Percentiles rank a stretch among this genome's conserved stretches.
phyloP scores from a whole-genome alignment of 1,140 invertebrate species.

The Heliconius hewitsoni region DNA sequence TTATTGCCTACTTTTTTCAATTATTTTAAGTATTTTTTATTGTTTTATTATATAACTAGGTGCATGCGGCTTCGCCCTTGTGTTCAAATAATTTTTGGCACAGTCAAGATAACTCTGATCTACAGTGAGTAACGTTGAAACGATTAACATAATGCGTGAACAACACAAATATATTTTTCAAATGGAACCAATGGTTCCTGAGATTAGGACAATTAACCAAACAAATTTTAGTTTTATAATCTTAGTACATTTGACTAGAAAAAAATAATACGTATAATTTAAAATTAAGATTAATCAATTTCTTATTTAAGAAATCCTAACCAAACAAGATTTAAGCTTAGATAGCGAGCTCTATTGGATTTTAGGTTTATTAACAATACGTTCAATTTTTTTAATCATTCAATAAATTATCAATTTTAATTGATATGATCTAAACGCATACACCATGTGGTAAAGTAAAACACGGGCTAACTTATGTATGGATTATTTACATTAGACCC shows the following conservation, averaged over 20 bases:
- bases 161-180: too few relatives aligned
- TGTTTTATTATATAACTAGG: neutral
- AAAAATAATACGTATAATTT: too few relatives aligned
- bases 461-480: conserved; percentile 28
- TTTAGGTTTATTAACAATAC: neutral
- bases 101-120: too few relatives aligned
- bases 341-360: neutral
- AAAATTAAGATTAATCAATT: neutral
- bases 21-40: neutral
- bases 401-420: neutral
- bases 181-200: too few relatives aligned
- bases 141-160: too few relatives aligned
- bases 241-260: too few relatives aligned
- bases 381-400: neutral
- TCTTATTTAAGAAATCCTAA: neutral
- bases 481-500: conserved; percentile 54
- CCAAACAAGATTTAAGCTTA: neutral
- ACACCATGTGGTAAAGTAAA: neutral
- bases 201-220: too few relatives aligned
- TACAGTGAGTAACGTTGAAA: too few relatives aligned
- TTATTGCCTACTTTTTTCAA: neutral
- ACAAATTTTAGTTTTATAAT: too few relatives aligned
- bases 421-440: neutral
- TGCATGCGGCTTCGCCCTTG: too few relatives aligned
- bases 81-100: too few relatives aligned